A percentile compares a stretch with the other conserved stretches of the same genome.
These are phyloP conservation scores for Trisateles emortualis DNA, from an alignment of 2,888 invertebrate species.

Conservation along the genomic window DNA sequence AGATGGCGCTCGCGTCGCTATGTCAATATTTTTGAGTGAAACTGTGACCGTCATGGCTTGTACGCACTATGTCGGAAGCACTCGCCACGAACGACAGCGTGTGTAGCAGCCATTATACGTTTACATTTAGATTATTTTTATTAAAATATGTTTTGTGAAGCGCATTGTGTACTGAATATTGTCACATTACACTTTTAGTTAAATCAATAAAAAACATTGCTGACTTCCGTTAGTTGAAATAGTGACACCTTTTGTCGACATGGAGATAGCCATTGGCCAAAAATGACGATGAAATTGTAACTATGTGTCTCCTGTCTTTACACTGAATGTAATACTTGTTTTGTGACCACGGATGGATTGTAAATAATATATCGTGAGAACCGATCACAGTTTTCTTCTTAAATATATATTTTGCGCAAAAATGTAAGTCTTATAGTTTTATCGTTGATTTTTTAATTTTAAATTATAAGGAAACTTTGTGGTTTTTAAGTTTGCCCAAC, in stretches of 20 bases:
- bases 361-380: constrained; percentile 38
- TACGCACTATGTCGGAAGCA: no score
- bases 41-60: not conserved
- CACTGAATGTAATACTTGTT: not conserved
- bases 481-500: constrained; percentile 38
- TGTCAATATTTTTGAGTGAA: constrained; percentile 14
- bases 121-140: no score
- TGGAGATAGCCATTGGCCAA: not conserved
- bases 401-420: constrained; percentile 40
- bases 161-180: no score
- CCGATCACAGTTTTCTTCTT: constrained; percentile 25
- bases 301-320: not conserved
- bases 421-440: constrained; percentile 27
- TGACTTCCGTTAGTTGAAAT: no score
- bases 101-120: no score
- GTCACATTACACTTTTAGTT: no score
- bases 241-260: not conserved
- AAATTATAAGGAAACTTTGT: constrained; percentile 37
- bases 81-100: no score
- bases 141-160: no score
- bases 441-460: constrained; percentile 34
- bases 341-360: constrained; percentile 10
- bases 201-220: no score
- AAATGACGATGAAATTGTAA: not conserved
- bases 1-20: constrained; percentile 23